Base-by-base conservation (phyloP, 2,888 invertebrate species). In the Camponotus fellah region DNA sequence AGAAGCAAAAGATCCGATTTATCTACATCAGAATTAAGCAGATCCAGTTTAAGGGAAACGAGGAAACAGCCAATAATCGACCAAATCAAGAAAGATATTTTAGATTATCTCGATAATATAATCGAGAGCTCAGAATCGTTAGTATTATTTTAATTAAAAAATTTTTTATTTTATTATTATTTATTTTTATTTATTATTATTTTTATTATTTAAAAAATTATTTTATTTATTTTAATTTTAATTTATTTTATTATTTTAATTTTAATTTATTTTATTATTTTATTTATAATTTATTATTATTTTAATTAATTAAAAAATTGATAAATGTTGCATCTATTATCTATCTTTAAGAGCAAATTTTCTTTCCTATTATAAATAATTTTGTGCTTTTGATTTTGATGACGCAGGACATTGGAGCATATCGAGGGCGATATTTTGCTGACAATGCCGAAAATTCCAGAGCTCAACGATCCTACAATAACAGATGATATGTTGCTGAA, bases 401-500 rank as follows among this genome's bases (percentile, higher is more conserved):
- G 17, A 34, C 26, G 4, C 66, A 97, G 97, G 96, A 97, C 97
- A 0, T 96, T 97, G 87, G 97, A 97, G 86, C 97, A 98, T 92
- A 96, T 97, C 9, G 97, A 97, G 93, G 97, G 97, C n/a, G 97
- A 97, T 86, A 96, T 97, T 58, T 96, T 97, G 40, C 94, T 97
- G 34, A 96, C 96, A 0, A 96, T 97, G 95, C 96, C 96, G 0
- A 95, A 96, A 80, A 95, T 97, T 74, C 95, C 96, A 0, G 95
- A 95, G 32, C 92, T 97, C 32, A 91, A 94, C 0, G 95, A 95
- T 37, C 94, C 95, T 2, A 92, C 94, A 0, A 90, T 93, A 1
- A 94, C 93, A 0, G 88, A 93, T 4, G 94, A 94, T 9, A 95
- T 95, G 32, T 92, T 95, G 60, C 92, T 96, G 0, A 92, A 95